Base-by-base conservation (phyloP, 1,140 invertebrate species). In the Eurytemora carolleeae region DNA sequence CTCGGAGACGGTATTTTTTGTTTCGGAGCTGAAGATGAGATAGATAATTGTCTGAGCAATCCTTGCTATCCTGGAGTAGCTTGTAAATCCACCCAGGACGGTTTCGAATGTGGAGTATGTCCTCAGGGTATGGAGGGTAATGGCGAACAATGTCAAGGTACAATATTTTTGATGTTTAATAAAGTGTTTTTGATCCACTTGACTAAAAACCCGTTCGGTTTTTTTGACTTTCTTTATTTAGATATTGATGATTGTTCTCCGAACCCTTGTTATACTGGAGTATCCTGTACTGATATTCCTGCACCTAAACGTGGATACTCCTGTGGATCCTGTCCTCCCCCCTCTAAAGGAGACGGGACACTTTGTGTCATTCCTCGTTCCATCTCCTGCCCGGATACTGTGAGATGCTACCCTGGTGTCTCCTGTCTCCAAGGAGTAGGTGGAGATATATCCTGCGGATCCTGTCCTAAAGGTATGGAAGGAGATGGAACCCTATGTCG, bases 221-320 rank as follows among this genome's bases (percentile, higher is more conserved):
- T n/a, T n/a, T n/a, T n/a, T n/a, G n/a, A n/a, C n/a, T n/a, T 44
- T 7, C 7, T 44, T 44, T 44, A n/a, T 44, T 44, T 44, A 44
- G 31, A 44, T 3, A 61, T 55, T 25, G 55, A 65, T 55, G 59
- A 44, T 53, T 65, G 61, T 21, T 17, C 19, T 22, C 57, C 65
- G 17, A 63, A 65, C 23, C 64, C 64, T 19, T 65, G 64, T 26
- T 58, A 61, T 58, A 24, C 61, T 59, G 61, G 56, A 1, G 61
- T 59, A 16, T 22, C 21, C 17, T 63, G 61, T 52, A 44, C 17
- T 1, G 19, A 21, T 44, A n/a, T 12, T 12, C 31, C 31, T n/a
- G 31, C 31, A 12, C 31, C 31, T 44, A n/a, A n/a, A 44, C 31
- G 31, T 12, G 31, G 31, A 7, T 44, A 44, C n/a, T 7, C 31